These are phyloP conservation scores for Molanna angustata DNA, from an alignment of 2,888 invertebrate species.

Conservation along the genomic window DNA sequence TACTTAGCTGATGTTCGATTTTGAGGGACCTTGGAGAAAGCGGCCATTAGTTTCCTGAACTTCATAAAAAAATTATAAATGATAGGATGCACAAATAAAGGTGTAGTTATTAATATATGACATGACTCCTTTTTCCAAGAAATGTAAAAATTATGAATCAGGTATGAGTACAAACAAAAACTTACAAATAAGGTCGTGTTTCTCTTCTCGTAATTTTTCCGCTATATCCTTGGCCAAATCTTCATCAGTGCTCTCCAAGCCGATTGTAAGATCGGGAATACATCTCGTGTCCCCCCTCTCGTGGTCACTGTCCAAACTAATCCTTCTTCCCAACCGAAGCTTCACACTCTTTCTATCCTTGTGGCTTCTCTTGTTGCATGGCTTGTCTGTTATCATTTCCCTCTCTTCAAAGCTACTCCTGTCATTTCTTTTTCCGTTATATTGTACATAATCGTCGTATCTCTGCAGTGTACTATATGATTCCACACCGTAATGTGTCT, in stretches of 20 bases:
- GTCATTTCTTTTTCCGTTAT: slow-evolving; percentile 22
- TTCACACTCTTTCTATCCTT: slow-evolving; percentile 58
- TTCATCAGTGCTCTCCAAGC: slow-evolving; percentile 51
- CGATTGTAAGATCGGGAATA: slow-evolving; percentile 58
- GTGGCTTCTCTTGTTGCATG: slow-evolving; percentile 53
- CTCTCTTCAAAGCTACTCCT: slow-evolving; percentile 13
- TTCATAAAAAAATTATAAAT: no score
- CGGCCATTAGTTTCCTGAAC: no score
- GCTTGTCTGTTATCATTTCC: slow-evolving; percentile 38
- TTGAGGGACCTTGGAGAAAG: no score
- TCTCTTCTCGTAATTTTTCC: slow-evolving; percentile 70
- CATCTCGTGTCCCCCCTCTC: slow-evolving; percentile 55
- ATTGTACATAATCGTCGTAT: slow-evolving; percentile 58
- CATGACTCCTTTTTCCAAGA: no score
- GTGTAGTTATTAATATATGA: background rate
- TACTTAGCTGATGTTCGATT: no score
- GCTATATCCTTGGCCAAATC: slow-evolving; percentile 70
- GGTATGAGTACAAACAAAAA: slow-evolving; percentile 26
- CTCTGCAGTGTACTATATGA: slow-evolving; percentile 70
- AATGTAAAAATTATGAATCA: no score
- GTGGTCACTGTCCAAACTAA: slow-evolving; percentile 45
- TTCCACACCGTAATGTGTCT: slow-evolving; percentile 63
- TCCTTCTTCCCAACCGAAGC: slow-evolving; percentile 55
- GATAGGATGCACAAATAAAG: background rate
- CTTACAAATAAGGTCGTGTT: slow-evolving; percentile 70